Conservation (phyloP, 2,797 vertebrate species). For the Melanogrammus aeglefinus region DNA sequence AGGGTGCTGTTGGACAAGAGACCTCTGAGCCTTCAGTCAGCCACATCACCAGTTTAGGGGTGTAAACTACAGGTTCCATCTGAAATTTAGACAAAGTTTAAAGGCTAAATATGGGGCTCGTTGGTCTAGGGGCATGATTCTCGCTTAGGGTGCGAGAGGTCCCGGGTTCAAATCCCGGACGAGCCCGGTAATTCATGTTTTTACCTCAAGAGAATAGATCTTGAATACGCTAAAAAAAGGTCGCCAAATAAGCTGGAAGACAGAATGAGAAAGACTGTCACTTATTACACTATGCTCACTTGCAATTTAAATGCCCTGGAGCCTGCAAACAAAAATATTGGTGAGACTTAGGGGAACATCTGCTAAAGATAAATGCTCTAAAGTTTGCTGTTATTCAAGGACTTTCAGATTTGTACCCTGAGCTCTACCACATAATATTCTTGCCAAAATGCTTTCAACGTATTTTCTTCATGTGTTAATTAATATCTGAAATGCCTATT, state of each 20-base stretch:
- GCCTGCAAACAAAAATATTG: background rate
- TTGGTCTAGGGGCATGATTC: conserved; percentile 44
- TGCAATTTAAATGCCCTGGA: background rate
- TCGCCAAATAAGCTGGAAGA: background rate
- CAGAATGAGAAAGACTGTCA: background rate
- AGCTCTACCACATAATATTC: background rate
- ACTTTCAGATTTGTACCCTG: background rate
- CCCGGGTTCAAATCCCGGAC: conserved; percentile 44
- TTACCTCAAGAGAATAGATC: background rate
- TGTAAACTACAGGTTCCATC: background rate
- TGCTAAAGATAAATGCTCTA: no score
- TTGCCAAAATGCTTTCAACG: background rate
- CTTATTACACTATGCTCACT: background rate
- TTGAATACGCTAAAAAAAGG: background rate
- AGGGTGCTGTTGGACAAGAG: conserved; percentile 6
- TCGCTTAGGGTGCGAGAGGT: conserved; percentile 44
- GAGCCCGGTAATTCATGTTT: conserved; percentile 14
- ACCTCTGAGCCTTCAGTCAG: background rate
- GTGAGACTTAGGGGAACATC: background rate
- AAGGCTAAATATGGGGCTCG: conserved; percentile 2
- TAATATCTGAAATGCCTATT: background rate
- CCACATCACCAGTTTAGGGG: conserved; percentile 3
- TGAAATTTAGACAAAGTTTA: background rate
- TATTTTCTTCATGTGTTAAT: background rate
- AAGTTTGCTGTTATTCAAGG: background rate